These are phyloP conservation scores for Phortica magna DNA, from an alignment of 2,888 invertebrate genomes.

Conservation along the genomic window DNA sequence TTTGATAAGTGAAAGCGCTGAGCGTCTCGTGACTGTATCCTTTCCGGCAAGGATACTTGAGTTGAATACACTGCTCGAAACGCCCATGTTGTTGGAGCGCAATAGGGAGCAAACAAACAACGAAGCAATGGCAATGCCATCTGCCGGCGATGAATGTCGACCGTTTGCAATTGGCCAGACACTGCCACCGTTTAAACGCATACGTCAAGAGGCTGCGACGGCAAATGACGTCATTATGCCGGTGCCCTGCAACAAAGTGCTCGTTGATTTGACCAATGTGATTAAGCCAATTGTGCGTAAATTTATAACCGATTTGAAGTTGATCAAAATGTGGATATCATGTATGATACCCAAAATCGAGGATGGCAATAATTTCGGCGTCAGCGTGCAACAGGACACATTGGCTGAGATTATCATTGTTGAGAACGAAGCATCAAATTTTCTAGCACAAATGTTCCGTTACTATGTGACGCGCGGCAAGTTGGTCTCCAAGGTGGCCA, in stretches of 20 bases:
- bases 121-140: too few species aligned
- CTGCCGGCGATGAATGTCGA: neutral
- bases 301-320: neutral
- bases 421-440: neutral
- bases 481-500: neutral
- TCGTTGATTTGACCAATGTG: neutral
- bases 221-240: neutral
- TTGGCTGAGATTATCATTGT: neutral
- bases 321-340: neutral
- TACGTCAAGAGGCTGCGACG: neutral
- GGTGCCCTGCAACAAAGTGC: neutral
- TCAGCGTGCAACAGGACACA: neutral
- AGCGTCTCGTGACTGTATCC: too few species aligned
- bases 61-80: too few species aligned
- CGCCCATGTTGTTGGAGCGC: too few species aligned
- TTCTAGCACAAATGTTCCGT: neutral
- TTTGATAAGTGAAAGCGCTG: too few species aligned
- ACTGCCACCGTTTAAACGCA: neutral
- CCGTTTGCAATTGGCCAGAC: neutral
- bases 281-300: neutral
- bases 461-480: neutral
- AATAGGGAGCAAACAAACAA: too few species aligned
- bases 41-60: too few species aligned
- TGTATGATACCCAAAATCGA: neutral
- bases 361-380: neutral